Conservation (phyloP, 2,797 vertebrate genomes). For the Perodicticus potto region DNA sequence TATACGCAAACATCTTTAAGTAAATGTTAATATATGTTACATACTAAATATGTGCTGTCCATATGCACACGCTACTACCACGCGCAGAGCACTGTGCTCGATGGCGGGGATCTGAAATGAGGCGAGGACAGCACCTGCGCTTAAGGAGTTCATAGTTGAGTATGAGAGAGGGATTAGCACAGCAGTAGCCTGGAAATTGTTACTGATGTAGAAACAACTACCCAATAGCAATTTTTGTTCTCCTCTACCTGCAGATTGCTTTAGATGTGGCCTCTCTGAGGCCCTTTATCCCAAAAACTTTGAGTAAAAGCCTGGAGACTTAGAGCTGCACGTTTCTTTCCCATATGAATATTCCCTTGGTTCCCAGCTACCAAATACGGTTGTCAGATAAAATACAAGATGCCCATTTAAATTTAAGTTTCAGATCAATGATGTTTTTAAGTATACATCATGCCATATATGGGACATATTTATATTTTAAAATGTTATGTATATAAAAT, state of each 20-base stretch:
- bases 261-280: neutral
- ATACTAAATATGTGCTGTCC: neutral
- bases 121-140: neutral
- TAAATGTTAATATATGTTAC: neutral
- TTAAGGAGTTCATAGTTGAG: neutral
- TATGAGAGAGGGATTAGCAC: neutral
- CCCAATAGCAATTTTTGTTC: neutral
- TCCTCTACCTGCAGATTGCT: neutral
- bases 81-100: neutral
- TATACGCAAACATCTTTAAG: neutral
- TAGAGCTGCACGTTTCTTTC: neutral
- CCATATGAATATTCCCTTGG: neutral
- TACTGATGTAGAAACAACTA: neutral
- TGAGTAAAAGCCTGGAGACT: neutral
- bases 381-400: neutral
- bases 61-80: neutral
- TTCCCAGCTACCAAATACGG: neutral
- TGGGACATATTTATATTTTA: neutral
- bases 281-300: neutral
- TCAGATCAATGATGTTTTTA: neutral
- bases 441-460: neutral
- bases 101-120: neutral
- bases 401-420: slow-evolving; percentile 23
- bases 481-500: slow-evolving; percentile 32
- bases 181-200: neutral